Base-by-base conservation (phyloP, 1,140 invertebrate genomes). In the Ostrea edulis region DNA sequence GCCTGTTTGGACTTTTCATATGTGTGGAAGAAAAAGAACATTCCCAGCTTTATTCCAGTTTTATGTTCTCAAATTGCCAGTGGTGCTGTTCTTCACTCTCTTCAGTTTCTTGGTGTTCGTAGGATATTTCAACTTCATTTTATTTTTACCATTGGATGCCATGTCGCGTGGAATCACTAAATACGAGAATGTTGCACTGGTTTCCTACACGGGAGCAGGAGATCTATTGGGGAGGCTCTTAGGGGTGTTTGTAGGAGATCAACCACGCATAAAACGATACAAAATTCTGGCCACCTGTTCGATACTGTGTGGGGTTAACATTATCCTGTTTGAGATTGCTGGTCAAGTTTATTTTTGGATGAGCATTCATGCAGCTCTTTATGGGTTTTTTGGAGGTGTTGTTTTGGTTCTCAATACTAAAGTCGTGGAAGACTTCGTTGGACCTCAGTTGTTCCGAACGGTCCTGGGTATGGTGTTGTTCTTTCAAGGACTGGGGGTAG, bases 51-150 rank as follows among this genome's bases (percentile, higher is more conserved):
- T 93, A 25, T 88, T 93, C 86, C 90, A 92, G 83, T 93, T 92
- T 71, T 84, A 62, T 20, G 91, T 94, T 53, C 88, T 94, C 35
- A 88, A 88, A 85, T 92, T 89, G 87, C 91, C 90, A 8, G 88
- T 92, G 7, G 91, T 92, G 51, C 51, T 92, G 17, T 90, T 93
- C 51, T 91, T 90, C 81, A 87, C 87, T 17, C 20, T 92, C 8
- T 85, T 92, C 2, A 92, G 88, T 25, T 93, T 94, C 87, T 58
- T 94, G 0, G 87, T 89, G 20, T 93, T 93, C 87, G 92, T 93
- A 65, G 93, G 93, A 22, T 91, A 92, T 90, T 93, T 93, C 82
- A 94, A 93, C 86, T 92, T 92, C 77, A 90, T 94, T 54, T 77
- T 94, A 22, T 93, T 94, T 82, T 88, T 94, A 86, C 93, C 93